Evolutionary conservation across 1,140 invertebrate species (phyloP), one percentile per base, ranked within the genome.

Genomic region (Danaus plexippus): DNA sequence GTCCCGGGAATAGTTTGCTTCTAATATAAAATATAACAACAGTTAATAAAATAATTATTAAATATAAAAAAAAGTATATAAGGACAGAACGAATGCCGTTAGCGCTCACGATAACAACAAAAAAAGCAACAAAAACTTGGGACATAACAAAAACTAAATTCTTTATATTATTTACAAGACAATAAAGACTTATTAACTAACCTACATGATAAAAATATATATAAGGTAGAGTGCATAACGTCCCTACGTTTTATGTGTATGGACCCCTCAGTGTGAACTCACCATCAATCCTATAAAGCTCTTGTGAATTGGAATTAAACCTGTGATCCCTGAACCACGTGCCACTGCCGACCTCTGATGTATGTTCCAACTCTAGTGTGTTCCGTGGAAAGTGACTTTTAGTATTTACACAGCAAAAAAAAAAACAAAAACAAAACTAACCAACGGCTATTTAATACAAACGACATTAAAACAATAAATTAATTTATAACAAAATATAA

Each of bases 301-400:
- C 89, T 81, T 88, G 88, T 61, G 89, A 90, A 77, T 88, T 88
- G 82, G 89, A 90, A 81, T 88, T 89, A 87, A 80, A 83, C 74
- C 88, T 89, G 83, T 89, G 88, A 68, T 89, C 88, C 88, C 88
- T 89, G 86, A 88, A 90, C 84, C 89, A 89, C 70, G 88, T 87
- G 73, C 88, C 88, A 80, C 87, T 88, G 81, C 87, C 85, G 72
- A 87, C 85, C 73, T 87, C 85, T 66, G 85, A 83, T 32, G 85
- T 81, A 77, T 85, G 85, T 72, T 88, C 84, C 87, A 88, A 80
- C 77, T 87, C 87, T 88, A 87, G 77, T 79, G 1, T 61, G 70
- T 76, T 66, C 68, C 71, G 79, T 83, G 74, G 71, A 80, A 77
- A 73, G 68, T 80, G 72, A 75, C 74, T 57, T 85, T 86, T 85